Evolutionary conservation across 2,888 invertebrate species (phyloP).

Genomic region (Hirtodrosophila cameraria): DNA sequence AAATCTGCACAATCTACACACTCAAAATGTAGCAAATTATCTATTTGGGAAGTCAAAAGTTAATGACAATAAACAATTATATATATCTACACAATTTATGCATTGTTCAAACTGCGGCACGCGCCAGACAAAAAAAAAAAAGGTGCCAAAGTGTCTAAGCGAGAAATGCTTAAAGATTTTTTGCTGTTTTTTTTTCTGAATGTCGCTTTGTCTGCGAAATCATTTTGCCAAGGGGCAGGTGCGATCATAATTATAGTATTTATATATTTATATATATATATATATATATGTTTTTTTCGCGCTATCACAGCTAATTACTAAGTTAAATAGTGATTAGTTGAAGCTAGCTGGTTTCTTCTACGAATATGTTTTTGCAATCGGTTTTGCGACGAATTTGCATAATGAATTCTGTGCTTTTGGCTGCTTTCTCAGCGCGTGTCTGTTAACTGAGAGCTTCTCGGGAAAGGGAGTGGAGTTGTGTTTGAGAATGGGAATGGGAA

Average conservation of each 20-base stretch:
- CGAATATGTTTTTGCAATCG: conserved; percentile 34
- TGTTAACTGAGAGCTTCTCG: background rate
- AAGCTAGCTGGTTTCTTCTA: conserved; percentile 21
- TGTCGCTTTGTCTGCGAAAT: conserved; percentile 25
- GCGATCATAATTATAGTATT: conserved; percentile 37
- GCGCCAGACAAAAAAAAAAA: conserved; percentile 45
- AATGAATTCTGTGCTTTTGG: conserved; percentile 56
- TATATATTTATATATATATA: conserved; percentile 19
- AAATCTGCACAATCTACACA: no score
- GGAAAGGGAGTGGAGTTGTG: conserved; percentile 1
- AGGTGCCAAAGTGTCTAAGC: conserved; percentile 71
- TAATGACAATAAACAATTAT: conserved; percentile 1
- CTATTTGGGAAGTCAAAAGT: no score
- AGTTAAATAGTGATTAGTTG: conserved; percentile 71
- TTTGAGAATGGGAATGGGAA: conserved; percentile 24
- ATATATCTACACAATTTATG: conserved; percentile 10
- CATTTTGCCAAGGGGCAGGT: conserved; percentile 39
- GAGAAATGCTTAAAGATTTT: conserved; percentile 21
- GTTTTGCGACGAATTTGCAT: conserved; percentile 63
- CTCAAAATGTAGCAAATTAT: no score
- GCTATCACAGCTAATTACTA: conserved; percentile 64
- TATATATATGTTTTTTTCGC: conserved; percentile 11
- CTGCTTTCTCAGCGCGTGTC: conserved; percentile 71
- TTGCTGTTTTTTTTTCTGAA: conserved; percentile 27
- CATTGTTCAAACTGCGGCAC: conserved; percentile 47